These are phyloP conservation scores for Chrysolina haemoptera DNA, from an alignment of 2,888 invertebrate genomes.

Conservation along the genomic window DNA sequence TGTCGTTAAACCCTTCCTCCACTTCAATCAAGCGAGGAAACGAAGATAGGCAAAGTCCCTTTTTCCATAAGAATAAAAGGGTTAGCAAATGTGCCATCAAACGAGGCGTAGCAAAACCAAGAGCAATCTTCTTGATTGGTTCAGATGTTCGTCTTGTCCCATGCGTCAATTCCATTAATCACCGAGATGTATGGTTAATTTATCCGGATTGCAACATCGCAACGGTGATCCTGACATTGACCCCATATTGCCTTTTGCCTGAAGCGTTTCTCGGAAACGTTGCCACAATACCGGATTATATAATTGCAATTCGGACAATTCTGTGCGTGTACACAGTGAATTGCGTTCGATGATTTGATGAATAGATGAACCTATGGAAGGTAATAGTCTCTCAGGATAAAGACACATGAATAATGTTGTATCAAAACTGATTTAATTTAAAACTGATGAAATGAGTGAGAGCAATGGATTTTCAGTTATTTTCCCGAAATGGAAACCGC, in stretches of 20 bases:
- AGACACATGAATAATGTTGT: too few species aligned
- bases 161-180: slow-evolving; percentile 8
- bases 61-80: too few species aligned
- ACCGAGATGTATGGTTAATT: slow-evolving; percentile 13
- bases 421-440: too few species aligned
- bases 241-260: slow-evolving; percentile 13
- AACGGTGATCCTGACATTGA: slow-evolving; percentile 1
- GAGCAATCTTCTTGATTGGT: slow-evolving; percentile 2
- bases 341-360: background rate
- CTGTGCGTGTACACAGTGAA: background rate
- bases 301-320: background rate
- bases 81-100: too few species aligned
- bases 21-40: too few species aligned
- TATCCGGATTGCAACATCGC: slow-evolving; percentile 5
- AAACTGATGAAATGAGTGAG: too few species aligned
- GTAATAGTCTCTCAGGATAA: too few species aligned
- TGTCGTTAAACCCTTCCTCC: too few species aligned
- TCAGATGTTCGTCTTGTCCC: slow-evolving; percentile 8
- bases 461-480: too few species aligned
- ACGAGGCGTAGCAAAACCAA: background rate
- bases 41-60: too few species aligned
- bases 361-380: too few species aligned
- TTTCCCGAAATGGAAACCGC: too few species aligned
- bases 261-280: background rate
- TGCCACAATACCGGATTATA: background rate